A percentile compares a stretch with the other conserved stretches of the same genome.
These are phyloP conservation scores for Myzus persicae DNA, from an alignment of 1,140 invertebrate species.

Conservation along the genomic window DNA sequence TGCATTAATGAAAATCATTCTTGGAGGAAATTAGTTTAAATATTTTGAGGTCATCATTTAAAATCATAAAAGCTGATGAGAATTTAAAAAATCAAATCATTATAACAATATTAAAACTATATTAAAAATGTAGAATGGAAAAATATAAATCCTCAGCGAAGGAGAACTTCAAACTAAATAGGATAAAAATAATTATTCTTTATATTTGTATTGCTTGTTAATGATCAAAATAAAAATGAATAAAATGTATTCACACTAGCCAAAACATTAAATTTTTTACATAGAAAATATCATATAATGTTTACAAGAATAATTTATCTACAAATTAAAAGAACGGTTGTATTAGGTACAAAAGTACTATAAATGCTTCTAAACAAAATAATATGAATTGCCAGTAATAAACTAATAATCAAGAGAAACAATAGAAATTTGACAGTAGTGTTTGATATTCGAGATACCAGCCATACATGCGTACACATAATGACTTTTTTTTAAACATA, in stretches of 20 bases:
- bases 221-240: neutral
- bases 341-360: neutral
- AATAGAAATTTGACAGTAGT: neutral
- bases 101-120: too few relatives aligned
- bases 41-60: neutral
- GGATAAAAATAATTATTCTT: neutral
- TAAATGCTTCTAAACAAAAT: neutral
- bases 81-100: constrained; percentile 10
- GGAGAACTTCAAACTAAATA: neutral
- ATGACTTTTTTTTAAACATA: neutral
- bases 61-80: neutral
- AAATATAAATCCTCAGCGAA: neutral
- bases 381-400: neutral
- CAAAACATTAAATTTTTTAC: neutral
- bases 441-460: neutral
- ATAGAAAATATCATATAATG: neutral
- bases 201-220: constrained; percentile 3
- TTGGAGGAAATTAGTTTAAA: neutral
- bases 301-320: neutral
- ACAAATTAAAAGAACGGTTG: neutral
- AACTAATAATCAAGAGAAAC: neutral
- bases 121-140: neutral
- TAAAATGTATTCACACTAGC: neutral
- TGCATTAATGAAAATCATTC: neutral
- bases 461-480: neutral